Percentiles rank a stretch among this genome's conserved stretches.
phyloP scores from a whole-genome alignment of 1,140 invertebrate species.

The Asbolus verrucosus region DNA sequence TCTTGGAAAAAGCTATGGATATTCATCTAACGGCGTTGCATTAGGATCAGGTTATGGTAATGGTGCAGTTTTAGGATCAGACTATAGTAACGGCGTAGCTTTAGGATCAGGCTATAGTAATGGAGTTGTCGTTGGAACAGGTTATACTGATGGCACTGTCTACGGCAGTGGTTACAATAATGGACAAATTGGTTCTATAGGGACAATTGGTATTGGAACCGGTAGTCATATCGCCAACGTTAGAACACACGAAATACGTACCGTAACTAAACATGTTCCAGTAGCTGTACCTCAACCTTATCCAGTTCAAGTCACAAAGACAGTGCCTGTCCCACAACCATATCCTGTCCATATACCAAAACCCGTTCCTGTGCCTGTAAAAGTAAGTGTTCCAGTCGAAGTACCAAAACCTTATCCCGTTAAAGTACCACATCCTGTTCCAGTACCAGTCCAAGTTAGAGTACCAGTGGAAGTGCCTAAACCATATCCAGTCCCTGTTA shows the following conservation, averaged over 20 bases:
- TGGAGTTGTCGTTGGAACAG: not conserved
- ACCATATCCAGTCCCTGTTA: constrained; percentile 58
- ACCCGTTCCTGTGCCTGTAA: constrained; percentile 46
- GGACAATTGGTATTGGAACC: not conserved
- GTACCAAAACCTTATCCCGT: constrained; percentile 34
- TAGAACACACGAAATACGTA: constrained; percentile 52
- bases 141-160: not conserved
- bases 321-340: constrained; percentile 51
- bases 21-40: not conserved
- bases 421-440: constrained; percentile 18
- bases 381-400: constrained; percentile 33
- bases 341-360: constrained; percentile 53
- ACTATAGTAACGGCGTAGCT: not conserved
- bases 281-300: constrained; percentile 62
- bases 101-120: not conserved
- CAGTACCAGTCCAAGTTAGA: constrained; percentile 46
- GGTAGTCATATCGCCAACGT: constrained; percentile 28
- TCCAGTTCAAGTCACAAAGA: constrained; percentile 60
- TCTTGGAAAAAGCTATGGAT: not conserved
- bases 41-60: not conserved
- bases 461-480: constrained; percentile 57
- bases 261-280: constrained; percentile 54
- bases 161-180: constrained; percentile 9
- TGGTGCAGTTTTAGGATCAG: not conserved
- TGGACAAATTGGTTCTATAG: no score